Evolutionary conservation across 2,113 vertebrate species (phyloP).

Genomic region (Tapirus terrestris): DNA sequence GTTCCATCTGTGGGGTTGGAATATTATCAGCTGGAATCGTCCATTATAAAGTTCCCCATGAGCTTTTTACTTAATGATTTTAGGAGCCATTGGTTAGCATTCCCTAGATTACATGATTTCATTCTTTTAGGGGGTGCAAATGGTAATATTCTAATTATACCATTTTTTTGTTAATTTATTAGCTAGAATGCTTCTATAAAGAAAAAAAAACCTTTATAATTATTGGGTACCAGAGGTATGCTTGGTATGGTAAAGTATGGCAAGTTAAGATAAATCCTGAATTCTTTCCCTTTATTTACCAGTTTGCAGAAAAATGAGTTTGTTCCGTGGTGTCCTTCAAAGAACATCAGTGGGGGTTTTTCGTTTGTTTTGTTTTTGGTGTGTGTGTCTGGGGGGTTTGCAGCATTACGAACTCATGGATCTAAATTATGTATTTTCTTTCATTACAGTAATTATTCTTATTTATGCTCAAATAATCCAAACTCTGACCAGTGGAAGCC

Average conservation of each 20-base stretch:
- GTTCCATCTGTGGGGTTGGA: background rate
- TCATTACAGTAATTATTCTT: background rate
- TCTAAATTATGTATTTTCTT: constrained; percentile 29
- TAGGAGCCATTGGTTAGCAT: background rate
- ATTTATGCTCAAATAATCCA: constrained; percentile 21
- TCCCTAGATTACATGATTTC: background rate
- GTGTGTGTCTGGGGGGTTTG: background rate
- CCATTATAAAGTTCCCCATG: background rate
- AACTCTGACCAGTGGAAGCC: background rate
- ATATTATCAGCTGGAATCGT: background rate
- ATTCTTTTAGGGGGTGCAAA: background rate
- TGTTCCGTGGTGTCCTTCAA: background rate
- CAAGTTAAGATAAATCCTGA: background rate
- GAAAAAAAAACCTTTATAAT: background rate
- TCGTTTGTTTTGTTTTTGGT: background rate
- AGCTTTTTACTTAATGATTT: background rate
- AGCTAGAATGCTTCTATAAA: background rate
- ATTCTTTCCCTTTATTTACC: background rate
- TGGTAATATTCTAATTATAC: background rate
- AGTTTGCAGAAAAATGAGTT: constrained; percentile 15
- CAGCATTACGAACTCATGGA: background rate
- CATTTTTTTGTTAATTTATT: background rate
- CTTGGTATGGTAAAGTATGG: background rate
- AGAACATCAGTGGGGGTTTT: background rate
- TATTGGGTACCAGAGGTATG: background rate